Evolutionary conservation across 2,113 vertebrate genomes (phyloP).

Genomic region (Phoxinus phoxinus): DNA sequence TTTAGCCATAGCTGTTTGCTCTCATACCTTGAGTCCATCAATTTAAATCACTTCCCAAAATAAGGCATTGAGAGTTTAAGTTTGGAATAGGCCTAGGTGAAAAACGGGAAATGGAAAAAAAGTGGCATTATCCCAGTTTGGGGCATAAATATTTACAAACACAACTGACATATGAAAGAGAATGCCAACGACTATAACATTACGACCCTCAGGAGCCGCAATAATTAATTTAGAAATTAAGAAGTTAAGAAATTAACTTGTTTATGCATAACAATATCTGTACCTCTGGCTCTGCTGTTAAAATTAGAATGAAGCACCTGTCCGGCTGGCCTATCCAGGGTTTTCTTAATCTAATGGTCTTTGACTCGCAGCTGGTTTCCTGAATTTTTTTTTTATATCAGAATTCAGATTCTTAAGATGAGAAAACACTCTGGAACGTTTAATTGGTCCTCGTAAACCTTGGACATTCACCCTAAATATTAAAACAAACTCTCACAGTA

Average conservation of each 20-base stretch:
- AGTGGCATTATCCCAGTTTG: not conserved
- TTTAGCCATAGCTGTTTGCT: not conserved
- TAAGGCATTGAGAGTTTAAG: conserved; percentile 3
- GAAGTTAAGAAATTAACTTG: no score
- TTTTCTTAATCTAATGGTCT: not conserved
- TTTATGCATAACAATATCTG: not conserved
- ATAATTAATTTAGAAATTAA: no score
- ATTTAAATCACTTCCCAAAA: not conserved
- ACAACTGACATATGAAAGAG: not conserved
- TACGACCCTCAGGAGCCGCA: not conserved
- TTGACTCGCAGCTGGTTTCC: not conserved
- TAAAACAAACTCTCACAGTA: no score
- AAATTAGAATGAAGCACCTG: not conserved
- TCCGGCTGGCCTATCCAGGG: not conserved
- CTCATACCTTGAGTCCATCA: not conserved
- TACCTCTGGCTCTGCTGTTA: no score
- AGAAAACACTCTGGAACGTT: not conserved
- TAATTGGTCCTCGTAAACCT: not conserved
- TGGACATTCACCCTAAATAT: conserved; percentile 11
- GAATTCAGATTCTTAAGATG: conserved; percentile 10
- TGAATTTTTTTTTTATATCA: not conserved
- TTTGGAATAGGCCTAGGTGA: conserved; percentile 2
- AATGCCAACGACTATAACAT: not conserved
- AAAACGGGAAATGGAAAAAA: conserved; percentile 8
- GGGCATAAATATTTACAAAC: not conserved